These are phyloP conservation scores for Trachythela sp. DNA, from an alignment of 64 coral and sea anemone genomes.

Conservation along the genomic window DNA sequence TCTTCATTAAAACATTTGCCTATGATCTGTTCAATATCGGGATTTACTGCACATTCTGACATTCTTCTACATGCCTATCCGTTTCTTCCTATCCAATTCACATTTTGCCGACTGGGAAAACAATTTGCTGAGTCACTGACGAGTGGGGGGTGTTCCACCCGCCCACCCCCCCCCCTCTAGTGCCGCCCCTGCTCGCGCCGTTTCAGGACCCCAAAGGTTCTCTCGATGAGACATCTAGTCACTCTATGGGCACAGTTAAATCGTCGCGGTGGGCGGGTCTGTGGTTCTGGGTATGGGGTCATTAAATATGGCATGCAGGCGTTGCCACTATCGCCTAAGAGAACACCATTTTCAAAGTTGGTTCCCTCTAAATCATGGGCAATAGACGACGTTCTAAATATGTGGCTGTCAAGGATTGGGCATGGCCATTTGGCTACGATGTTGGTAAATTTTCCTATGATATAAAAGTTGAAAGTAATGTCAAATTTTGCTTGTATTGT, in stretches of 20 bases:
- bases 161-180: too few species aligned
- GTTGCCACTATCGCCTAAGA: background rate
- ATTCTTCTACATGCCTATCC: too few species aligned
- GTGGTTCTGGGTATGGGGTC: background rate
- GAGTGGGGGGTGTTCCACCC: too few species aligned
- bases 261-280: background rate
- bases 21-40: too few species aligned
- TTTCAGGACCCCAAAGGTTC: background rate
- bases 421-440: background rate
- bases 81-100: too few species aligned
- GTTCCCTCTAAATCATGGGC: background rate
- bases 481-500: too few species aligned
- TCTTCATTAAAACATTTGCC: too few species aligned
- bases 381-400: background rate
- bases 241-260: background rate
- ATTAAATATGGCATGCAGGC: background rate
- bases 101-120: too few species aligned
- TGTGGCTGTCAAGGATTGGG: slow-evolving; percentile 1
- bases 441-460: slow-evolving; percentile 13
- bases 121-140: too few species aligned
- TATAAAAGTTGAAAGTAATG: background rate
- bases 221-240: background rate
- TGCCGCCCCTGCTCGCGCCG: too few species aligned
- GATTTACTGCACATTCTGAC: too few species aligned
- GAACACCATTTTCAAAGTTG: too few species aligned